Evolutionary conservation across 2,113 vertebrate species (phyloP).

Genomic region (Diglossa brunneiventris): DNA sequence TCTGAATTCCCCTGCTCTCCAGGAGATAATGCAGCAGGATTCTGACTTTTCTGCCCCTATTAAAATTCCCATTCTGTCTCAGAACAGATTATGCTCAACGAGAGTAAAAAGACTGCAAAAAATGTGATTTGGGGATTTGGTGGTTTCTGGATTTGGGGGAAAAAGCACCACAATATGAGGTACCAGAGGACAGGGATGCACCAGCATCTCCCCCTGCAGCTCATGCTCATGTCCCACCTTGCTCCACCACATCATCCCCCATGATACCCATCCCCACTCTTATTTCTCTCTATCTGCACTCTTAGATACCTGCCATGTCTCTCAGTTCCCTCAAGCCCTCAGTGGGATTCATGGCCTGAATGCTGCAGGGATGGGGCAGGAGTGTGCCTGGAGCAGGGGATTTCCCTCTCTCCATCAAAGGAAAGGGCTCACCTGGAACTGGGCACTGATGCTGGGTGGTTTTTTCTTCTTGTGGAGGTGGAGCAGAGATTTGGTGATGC

Average conservation of each 20-base stretch:
- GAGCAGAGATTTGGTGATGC: slow-evolving; percentile 96
- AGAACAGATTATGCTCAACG: neutral
- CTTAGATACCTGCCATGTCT: neutral
- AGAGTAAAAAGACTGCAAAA: neutral
- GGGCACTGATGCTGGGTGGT: slow-evolving; percentile 95
- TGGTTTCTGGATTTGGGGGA: fast-evolving
- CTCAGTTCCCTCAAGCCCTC: neutral
- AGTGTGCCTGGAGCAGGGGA: neutral
- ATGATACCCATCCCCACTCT: fast-evolving
- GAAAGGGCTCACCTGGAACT: slow-evolving; percentile 89
- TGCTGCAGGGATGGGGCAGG: neutral
- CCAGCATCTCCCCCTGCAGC: neutral
- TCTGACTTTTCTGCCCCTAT: neutral
- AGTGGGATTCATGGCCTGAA: neutral
- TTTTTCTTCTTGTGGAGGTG: slow-evolving; percentile 99
- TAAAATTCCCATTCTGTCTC: neutral
- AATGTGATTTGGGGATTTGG: fast-evolving
- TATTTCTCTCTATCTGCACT: neutral
- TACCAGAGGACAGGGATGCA: neutral
- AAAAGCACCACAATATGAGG: fast-evolving
- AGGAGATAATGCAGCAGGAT: neutral
- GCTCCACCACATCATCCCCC: neutral
- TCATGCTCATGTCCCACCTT: neutral
- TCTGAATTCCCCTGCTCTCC: neutral
- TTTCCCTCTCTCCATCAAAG: neutral